A percentile compares a stretch with the other conserved stretches of the same genome.
These are phyloP conservation scores for Leptoclinus maculatus DNA, from an alignment of 2,797 vertebrate genomes.

Conservation along the genomic window DNA sequence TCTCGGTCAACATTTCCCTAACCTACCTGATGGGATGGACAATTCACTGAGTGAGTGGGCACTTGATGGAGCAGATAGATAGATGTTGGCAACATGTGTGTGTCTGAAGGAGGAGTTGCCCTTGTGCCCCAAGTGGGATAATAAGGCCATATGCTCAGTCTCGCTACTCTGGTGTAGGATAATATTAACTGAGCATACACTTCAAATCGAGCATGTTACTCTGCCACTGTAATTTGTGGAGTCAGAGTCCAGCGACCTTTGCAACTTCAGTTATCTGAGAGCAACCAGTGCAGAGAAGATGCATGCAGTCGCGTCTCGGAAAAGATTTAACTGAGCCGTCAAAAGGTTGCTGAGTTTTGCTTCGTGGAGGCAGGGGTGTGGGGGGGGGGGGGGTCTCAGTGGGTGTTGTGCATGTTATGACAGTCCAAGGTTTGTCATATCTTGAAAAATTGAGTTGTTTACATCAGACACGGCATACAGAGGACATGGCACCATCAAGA, in stretches of 20 bases:
- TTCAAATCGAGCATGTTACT: constrained; percentile 13
- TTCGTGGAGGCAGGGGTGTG: constrained; percentile 20
- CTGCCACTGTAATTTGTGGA: constrained; percentile 35
- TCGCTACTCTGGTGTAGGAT: constrained; percentile 20
- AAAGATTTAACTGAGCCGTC: constrained; percentile 31
- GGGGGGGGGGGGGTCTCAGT: constrained; percentile 13
- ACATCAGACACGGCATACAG: constrained; percentile 66
- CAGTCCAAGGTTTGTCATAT: constrained; percentile 74
- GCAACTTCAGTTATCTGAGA: constrained; percentile 6
- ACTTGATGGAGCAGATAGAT: constrained; percentile 16
- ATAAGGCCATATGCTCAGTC: constrained; percentile 26
- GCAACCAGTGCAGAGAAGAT: constrained; percentile 16
- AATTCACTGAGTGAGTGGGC: constrained; percentile 3
- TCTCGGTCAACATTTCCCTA: neutral
- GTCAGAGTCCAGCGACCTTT: constrained; percentile 13
- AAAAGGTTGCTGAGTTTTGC: constrained; percentile 42
- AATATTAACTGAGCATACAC: constrained; percentile 38
- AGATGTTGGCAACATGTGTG: constrained; percentile 1
- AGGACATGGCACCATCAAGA: constrained; percentile 74
- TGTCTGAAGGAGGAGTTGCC: constrained; percentile 33
- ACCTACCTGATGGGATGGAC: constrained; percentile 2
- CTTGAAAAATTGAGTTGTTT: constrained; percentile 81
- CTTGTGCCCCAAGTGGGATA: constrained; percentile 40
- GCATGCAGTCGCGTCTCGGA: neutral
- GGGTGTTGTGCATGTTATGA: constrained; percentile 50